These are phyloP conservation scores for Sinocyclocheilus rhinocerous DNA, from an alignment of 2,113 vertebrate genomes.

Conservation along the genomic window DNA sequence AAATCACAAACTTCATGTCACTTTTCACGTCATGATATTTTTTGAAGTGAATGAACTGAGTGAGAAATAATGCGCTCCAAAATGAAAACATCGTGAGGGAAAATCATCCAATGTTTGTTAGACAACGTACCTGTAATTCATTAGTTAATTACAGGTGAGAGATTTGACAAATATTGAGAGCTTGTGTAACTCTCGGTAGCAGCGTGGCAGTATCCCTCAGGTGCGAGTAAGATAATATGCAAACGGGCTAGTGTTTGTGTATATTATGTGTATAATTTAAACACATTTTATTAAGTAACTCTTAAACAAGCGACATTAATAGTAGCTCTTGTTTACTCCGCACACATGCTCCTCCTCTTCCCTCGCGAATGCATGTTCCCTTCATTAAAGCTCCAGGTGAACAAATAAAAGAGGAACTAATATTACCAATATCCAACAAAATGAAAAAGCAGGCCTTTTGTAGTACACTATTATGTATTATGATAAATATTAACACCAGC, in stretches of 20 bases:
- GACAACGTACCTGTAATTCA: not conserved
- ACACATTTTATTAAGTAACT: not conserved
- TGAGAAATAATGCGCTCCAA: not conserved
- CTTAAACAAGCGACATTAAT: not conserved
- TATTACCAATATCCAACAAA: not conserved
- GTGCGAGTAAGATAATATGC: not conserved
- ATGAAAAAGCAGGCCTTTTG: not conserved
- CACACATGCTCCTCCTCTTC: not conserved
- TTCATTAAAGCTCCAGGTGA: not conserved
- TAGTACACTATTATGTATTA: not conserved
- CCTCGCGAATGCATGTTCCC: not conserved
- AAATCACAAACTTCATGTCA: too few species aligned
- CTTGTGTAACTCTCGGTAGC: not conserved
- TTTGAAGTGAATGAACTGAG: too few species aligned
- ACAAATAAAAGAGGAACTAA: slow-evolving; percentile 4
- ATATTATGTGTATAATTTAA: not conserved
- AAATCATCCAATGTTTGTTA: not conserved
- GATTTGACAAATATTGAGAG: not conserved
- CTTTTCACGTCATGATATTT: too few species aligned
- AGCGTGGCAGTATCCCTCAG: not conserved
- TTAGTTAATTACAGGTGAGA: not conserved
- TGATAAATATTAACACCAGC: not conserved
- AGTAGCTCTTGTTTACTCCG: not conserved
- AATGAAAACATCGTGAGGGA: not conserved
- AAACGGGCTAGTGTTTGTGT: not conserved